Evolutionary conservation across 2,888 invertebrate genomes (phyloP), one percentile per base, ranked within the genome.

Genomic region (Psylliodes chrysocephalus): DNA sequence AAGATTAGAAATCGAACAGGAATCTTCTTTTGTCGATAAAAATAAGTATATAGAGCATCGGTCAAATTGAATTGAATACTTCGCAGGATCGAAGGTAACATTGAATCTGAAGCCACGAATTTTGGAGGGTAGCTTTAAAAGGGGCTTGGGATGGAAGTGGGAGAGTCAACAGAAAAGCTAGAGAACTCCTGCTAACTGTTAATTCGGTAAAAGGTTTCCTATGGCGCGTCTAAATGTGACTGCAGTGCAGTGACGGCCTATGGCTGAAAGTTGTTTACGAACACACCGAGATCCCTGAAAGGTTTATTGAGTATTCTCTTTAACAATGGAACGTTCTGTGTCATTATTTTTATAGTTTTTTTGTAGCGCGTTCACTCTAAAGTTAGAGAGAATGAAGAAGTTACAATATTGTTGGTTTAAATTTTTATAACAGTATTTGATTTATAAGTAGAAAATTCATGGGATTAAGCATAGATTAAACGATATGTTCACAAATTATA

Each of bases 181-280:
- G 62, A 56, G 67, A 69, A 65, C 64, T 67, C 67, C 66, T 55
- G 62, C 68, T 72, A 77, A 78, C 78, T 79, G 80, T 80, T 81
- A 80, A 81, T 81, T 81, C 81, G 77, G 80, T 81, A 81, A 81
- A 81, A 81, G 81, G 79, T 81, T 81, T 80, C 77, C 77, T 78
- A 79, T 79, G 73, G 78, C 76, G 78, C 76, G 68, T 72, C 76
- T 77, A 78, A 78, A 78, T 78, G 77, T 71, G 76, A 77, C 77
- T 77, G 71, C 71, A 71, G 74, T 76, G 76, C 74, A 72, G 75
- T 74, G 57, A 28, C 57, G 51, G 57, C 30, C 17, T 52, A 22
- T 19, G 28, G 18, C 12, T 17, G 38, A 15, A 35, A 35, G 17
- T 44, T 44, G 25, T 40, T 52, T 52, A 19, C 22, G 2, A 33